A percentile compares a stretch with the other conserved stretches of the same genome.
These are phyloP conservation scores for Aphyosemion australe DNA, from an alignment of 2,113 vertebrate genomes.

Conservation along the genomic window DNA sequence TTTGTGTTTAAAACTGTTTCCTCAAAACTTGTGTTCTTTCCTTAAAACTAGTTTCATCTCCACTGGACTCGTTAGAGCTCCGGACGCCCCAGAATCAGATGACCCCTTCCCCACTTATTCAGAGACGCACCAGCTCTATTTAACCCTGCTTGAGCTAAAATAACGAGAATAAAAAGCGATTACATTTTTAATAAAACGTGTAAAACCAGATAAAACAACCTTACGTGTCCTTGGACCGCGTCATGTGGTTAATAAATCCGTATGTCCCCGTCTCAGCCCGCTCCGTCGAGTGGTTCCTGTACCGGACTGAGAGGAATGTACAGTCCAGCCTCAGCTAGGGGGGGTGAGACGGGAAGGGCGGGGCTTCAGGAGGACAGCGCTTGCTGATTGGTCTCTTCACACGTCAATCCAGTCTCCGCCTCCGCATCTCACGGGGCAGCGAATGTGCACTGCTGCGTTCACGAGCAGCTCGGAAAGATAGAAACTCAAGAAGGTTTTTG, in stretches of 20 bases:
- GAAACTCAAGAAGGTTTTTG: background rate
- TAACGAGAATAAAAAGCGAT: background rate
- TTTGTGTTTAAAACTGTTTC: too few species aligned
- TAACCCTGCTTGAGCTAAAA: slow-evolving; percentile 5
- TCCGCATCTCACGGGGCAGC: slow-evolving; percentile 71
- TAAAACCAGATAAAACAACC: background rate
- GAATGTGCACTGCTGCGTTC: slow-evolving; percentile 69
- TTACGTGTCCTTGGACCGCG: slow-evolving; percentile 25
- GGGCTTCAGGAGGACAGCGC: background rate
- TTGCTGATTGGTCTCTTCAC: slow-evolving; percentile 23
- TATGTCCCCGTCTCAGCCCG: slow-evolving; percentile 9
- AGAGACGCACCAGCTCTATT: background rate
- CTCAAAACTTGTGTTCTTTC: too few species aligned
- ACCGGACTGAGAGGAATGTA: slow-evolving; percentile 51
- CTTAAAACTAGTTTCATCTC: too few species aligned
- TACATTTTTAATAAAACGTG: background rate
- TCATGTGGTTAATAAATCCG: slow-evolving; percentile 40
- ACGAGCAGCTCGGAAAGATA: background rate
- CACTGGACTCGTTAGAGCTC: too few species aligned
- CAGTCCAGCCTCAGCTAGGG: slow-evolving; percentile 8
- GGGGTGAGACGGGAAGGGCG: background rate
- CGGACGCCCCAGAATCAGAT: slow-evolving; percentile 2
- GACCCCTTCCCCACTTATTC: slow-evolving; percentile 14
- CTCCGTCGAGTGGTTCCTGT: slow-evolving; percentile 19
- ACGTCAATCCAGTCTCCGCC: slow-evolving; percentile 36